Conservation (phyloP, 2,113 vertebrate species). For the Daboia siamensis region DNA sequence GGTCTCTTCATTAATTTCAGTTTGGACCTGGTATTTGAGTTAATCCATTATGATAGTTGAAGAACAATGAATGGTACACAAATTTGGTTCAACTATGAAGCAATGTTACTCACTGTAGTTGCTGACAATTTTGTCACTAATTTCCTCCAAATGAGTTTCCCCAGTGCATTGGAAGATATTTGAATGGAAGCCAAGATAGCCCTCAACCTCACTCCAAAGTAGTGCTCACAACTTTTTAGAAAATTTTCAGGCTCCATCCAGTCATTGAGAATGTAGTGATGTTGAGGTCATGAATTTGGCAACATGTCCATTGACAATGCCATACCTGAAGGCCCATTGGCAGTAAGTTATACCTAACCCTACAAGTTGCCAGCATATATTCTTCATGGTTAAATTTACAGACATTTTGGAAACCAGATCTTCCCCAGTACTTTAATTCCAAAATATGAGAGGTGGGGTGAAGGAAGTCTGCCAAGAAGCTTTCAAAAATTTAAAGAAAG, state of each 20-base stretch:
- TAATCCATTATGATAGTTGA: neutral
- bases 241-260: neutral
- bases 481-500: neutral
- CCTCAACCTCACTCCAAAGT: neutral
- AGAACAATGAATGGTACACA: neutral
- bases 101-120: neutral
- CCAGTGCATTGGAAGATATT: neutral
- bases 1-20: neutral
- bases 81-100: neutral
- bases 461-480: neutral
- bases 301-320: neutral
- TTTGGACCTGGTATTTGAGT: neutral
- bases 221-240: neutral
- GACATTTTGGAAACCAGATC: neutral
- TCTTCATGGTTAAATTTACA: neutral
- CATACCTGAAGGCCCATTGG: neutral
- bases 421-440: neutral
- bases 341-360: neutral
- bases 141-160: neutral
- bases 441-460: neutral
- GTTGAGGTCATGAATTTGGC: neutral
- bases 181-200: neutral
- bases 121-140: neutral
- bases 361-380: neutral
- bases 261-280: neutral